phyloP scores from a whole-genome alignment of 2,113 vertebrate species.

The Nerophis ophidion region DNA sequence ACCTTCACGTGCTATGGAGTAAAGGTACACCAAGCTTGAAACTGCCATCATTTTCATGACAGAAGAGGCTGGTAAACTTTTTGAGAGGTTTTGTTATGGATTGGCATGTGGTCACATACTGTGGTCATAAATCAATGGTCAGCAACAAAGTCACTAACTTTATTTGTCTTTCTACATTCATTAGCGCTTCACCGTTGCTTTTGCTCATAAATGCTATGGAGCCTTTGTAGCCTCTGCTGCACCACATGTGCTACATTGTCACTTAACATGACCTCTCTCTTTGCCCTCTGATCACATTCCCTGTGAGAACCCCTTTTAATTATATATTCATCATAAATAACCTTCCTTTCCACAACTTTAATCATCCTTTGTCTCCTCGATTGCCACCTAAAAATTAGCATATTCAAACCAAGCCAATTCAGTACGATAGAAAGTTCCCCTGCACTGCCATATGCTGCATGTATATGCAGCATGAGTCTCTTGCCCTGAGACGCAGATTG shows the following conservation, averaged over 20 bases:
- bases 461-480: not conserved
- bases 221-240: conserved; percentile 1
- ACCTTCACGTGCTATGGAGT: conserved; percentile 66
- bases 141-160: not conserved
- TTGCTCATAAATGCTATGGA: conserved; percentile 9
- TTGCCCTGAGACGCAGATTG: not conserved
- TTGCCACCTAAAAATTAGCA: conserved; percentile 1
- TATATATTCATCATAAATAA: conserved; percentile 11
- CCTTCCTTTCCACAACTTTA: conserved; percentile 5
- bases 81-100: too few species aligned
- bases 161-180: conserved; percentile 4
- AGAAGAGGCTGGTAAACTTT: too few species aligned
- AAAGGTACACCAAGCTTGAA: conserved; percentile 61
- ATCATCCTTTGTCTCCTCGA: conserved; percentile 5
- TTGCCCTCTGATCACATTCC: conserved; percentile 12
- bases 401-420: conserved; percentile 1
- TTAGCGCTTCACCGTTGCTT: conserved; percentile 17
- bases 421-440: not conserved
- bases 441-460: not conserved
- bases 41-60: too few species aligned
- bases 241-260: conserved; percentile 20
- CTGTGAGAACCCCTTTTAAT: conserved; percentile 18
- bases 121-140: not conserved
- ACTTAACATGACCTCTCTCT: conserved; percentile 14
- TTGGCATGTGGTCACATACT: too few species aligned